Percentiles rank a stretch among this genome's conserved stretches.
phyloP scores from a whole-genome alignment of 2,888 invertebrate genomes.

The Ectropis crepuscularia region DNA sequence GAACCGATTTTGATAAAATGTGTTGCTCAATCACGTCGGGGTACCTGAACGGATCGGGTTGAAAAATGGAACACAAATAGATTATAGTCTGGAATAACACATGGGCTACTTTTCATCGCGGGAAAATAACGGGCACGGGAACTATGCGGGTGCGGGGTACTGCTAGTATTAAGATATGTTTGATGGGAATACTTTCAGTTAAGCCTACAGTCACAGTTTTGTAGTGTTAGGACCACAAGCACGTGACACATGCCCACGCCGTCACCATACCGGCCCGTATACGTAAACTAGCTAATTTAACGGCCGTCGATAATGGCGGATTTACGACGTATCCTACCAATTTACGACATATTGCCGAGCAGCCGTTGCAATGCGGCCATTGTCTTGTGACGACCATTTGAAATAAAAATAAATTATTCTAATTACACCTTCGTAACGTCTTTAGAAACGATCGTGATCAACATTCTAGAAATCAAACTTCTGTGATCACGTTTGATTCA shows the following conservation, averaged over 20 bases:
- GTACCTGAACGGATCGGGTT: no score
- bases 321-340: constrained; percentile 77
- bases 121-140: no score
- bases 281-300: constrained; percentile 68
- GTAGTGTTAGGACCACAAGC: neutral
- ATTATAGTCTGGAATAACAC: no score
- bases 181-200: neutral
- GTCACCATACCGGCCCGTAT: constrained; percentile 58
- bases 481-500: no score
- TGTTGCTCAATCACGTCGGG: no score
- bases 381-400: constrained; percentile 46
- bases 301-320: constrained; percentile 74
- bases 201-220: neutral
- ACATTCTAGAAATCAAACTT: no score
- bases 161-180: no score
- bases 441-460: neutral
- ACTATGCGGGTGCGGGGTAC: no score
- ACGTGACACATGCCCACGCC: constrained; percentile 30
- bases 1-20: no score
- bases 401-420: constrained; percentile 7
- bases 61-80: no score
- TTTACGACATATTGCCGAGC: constrained; percentile 79
- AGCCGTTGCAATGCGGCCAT: constrained; percentile 64
- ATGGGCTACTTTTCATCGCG: no score
- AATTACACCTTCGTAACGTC: neutral